Conservation (phyloP, 2,888 invertebrate species). For the Cactoblastis cactorum region DNA sequence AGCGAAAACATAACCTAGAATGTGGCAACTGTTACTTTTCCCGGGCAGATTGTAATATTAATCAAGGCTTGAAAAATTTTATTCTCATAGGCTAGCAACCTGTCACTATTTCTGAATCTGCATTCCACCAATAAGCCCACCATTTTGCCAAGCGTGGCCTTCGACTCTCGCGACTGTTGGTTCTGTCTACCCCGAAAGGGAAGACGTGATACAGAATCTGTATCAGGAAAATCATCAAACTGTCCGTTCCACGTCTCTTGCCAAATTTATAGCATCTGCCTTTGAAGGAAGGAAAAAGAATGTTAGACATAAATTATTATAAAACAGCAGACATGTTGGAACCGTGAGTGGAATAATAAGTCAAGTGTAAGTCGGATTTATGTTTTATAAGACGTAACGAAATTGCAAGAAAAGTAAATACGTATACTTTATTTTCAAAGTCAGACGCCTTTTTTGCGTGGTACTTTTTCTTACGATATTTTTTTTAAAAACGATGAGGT, state of each 20-base stretch:
- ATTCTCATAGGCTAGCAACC: too few species aligned
- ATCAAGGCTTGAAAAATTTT: too few species aligned
- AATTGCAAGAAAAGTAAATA: background rate
- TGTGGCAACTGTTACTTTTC: too few species aligned
- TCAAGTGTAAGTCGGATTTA: conserved; percentile 4
- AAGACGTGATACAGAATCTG: background rate
- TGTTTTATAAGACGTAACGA: conserved; percentile 6
- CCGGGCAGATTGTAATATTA: too few species aligned
- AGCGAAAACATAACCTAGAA: too few species aligned
- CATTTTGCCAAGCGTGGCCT: too few species aligned
- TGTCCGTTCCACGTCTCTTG: background rate
- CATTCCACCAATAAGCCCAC: too few species aligned
- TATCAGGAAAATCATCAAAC: background rate
- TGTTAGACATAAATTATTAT: conserved; percentile 5
- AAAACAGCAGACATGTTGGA: conserved; percentile 4
- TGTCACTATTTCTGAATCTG: too few species aligned
- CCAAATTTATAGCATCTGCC: conserved; percentile 6
- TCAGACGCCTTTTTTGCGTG: background rate
- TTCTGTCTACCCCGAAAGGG: background rate
- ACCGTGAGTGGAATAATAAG: conserved; percentile 6
- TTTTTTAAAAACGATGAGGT: too few species aligned
- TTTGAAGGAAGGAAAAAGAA: conserved; percentile 1
- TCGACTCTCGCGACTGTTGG: too few species aligned
- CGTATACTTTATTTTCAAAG: background rate
- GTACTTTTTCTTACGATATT: too few species aligned